Evolutionary conservation across 1,140 invertebrate genomes (phyloP).

Genomic region (Manduca sexta): DNA sequence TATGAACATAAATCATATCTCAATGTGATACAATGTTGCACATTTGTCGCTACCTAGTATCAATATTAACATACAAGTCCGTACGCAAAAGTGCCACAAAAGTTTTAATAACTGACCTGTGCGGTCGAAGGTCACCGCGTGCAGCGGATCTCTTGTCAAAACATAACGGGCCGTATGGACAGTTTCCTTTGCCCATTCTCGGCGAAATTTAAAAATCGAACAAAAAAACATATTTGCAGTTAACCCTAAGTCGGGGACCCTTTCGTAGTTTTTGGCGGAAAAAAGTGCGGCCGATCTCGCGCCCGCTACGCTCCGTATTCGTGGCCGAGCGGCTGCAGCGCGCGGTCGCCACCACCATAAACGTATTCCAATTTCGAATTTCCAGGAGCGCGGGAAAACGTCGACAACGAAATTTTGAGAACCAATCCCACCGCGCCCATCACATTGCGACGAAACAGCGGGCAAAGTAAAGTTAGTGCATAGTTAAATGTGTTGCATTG

Average conservation of each 20-base stretch:
- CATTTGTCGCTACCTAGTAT: too few relatives aligned
- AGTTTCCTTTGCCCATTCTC: background rate
- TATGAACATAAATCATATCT: too few relatives aligned
- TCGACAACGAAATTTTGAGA: slow-evolving; percentile 16
- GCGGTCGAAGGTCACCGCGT: slow-evolving; percentile 3
- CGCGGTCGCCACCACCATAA: slow-evolving; percentile 40
- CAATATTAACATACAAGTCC: too few relatives aligned
- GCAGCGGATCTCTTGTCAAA: too few relatives aligned
- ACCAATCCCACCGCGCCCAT: background rate
- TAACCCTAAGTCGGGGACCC: slow-evolving; percentile 58
- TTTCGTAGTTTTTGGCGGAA: slow-evolving; percentile 65
- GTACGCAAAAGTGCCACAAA: background rate
- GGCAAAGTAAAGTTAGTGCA: slow-evolving; percentile 5
- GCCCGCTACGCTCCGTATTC: slow-evolving; percentile 42
- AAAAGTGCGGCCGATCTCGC: slow-evolving; percentile 38
- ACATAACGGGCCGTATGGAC: too few relatives aligned
- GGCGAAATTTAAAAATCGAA: background rate
- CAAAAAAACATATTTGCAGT: slow-evolving; percentile 20
- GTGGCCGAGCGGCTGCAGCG: slow-evolving; percentile 52
- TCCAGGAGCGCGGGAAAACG: slow-evolving; percentile 57
- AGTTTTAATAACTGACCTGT: background rate
- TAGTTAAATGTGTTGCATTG: background rate
- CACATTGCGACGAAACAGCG: background rate
- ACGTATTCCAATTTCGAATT: slow-evolving; percentile 30
- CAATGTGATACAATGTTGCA: too few relatives aligned